Percentiles rank a stretch among this genome's conserved stretches.
These are phyloP conservation scores for Sinella curviseta DNA, from an alignment of 1,140 invertebrate species.

Conservation along the genomic window DNA sequence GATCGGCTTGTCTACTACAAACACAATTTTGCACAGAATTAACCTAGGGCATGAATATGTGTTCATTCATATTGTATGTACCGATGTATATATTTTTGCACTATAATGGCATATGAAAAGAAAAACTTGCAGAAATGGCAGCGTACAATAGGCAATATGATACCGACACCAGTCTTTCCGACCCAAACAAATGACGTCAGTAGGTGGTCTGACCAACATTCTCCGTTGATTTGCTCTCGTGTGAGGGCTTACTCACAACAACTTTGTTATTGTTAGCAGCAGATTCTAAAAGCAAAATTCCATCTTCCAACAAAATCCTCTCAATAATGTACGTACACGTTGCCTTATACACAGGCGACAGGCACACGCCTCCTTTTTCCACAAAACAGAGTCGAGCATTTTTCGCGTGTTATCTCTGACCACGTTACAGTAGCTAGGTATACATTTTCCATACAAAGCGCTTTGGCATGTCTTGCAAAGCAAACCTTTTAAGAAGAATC, in stretches of 20 bases:
- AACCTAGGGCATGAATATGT: no score
- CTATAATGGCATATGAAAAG: background rate
- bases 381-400: background rate
- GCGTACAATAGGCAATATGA: no score
- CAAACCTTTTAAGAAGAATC: background rate
- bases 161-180: background rate
- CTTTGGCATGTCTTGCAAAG: background rate
- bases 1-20: background rate
- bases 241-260: no score
- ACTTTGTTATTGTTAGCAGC: background rate
- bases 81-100: background rate
- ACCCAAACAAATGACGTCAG: background rate
- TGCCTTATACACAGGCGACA: background rate
- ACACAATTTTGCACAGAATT: no score
- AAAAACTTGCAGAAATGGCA: background rate
- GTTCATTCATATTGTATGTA: background rate
- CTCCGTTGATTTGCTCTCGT: background rate
- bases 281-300: no score
- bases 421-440: no score
- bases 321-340: no score
- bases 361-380: conserved; percentile 6
- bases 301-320: no score
- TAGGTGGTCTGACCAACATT: conserved; percentile 5
- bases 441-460: no score
- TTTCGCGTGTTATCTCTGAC: background rate